Conservation (phyloP, 2,888 invertebrate species). For the Agrochola litura region DNA sequence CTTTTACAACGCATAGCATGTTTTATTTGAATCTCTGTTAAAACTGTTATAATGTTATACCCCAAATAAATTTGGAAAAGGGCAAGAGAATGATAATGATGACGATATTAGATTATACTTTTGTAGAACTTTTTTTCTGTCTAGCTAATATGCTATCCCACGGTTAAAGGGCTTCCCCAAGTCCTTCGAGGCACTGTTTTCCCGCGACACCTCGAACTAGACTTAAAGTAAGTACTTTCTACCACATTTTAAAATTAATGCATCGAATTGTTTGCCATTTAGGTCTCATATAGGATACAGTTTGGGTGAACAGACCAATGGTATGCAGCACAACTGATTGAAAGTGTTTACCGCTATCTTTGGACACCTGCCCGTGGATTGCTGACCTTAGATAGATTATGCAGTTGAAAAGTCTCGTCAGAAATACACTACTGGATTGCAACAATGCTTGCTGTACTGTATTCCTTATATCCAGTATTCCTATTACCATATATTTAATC, state of each 20-base stretch:
- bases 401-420: background rate
- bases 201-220: background rate
- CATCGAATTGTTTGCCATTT: background rate
- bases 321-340: background rate
- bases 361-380: background rate
- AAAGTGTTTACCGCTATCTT: constrained; percentile 19
- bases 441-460: no score
- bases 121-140: no score
- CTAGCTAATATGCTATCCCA: background rate
- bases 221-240: background rate
- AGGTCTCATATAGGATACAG: background rate
- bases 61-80: no score
- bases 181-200: background rate
- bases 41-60: background rate
- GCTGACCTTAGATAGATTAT: background rate
- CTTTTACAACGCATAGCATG: constrained; percentile 25
- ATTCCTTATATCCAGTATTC: no score
- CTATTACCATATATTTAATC: no score
- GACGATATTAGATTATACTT: no score
- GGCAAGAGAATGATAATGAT: no score
- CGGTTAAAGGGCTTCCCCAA: background rate
- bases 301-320: background rate
- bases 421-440: no score
- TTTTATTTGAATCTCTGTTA: background rate
- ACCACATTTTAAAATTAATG: background rate